Percentiles rank a stretch among this genome's conserved stretches.
Conservation (phyloP, 2,797 vertebrate genomes). For the Oreochromis grahami region DNA sequence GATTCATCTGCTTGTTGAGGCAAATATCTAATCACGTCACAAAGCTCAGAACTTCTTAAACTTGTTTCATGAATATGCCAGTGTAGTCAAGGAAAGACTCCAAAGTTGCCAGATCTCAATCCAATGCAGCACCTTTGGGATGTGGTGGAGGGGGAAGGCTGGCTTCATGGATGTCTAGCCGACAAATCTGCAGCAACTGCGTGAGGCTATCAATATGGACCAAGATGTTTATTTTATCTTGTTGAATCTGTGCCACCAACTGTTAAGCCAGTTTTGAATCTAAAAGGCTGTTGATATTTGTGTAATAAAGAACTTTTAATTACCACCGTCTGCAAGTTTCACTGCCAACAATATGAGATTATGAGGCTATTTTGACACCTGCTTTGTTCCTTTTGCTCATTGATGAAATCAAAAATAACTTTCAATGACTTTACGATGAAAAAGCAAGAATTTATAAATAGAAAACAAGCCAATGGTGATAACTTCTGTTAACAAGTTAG, state of each 20-base stretch:
- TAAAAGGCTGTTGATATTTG: background rate
- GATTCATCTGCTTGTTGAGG: background rate
- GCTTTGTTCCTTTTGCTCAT: background rate
- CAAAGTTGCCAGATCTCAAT: background rate
- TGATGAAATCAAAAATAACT: background rate
- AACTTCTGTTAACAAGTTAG: background rate
- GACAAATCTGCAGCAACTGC: background rate
- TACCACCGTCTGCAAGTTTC: background rate
- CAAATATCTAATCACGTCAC: background rate
- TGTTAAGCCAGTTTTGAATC: background rate
- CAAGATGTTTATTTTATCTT: background rate
- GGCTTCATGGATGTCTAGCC: background rate
- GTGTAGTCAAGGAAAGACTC: background rate
- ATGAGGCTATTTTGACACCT: background rate
- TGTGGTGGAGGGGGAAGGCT: background rate
- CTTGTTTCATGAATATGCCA: background rate
- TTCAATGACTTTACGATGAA: background rate
- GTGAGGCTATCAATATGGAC: background rate
- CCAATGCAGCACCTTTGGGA: background rate
- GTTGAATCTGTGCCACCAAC: background rate
- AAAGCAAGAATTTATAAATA: background rate
- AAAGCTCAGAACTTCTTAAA: background rate
- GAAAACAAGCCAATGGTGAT: background rate
- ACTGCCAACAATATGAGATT: background rate
- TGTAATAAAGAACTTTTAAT: background rate